Percentiles rank a stretch among this genome's conserved stretches.
Conservation (phyloP, 2,113 vertebrate genomes). For the Brachyistius frenatus region DNA sequence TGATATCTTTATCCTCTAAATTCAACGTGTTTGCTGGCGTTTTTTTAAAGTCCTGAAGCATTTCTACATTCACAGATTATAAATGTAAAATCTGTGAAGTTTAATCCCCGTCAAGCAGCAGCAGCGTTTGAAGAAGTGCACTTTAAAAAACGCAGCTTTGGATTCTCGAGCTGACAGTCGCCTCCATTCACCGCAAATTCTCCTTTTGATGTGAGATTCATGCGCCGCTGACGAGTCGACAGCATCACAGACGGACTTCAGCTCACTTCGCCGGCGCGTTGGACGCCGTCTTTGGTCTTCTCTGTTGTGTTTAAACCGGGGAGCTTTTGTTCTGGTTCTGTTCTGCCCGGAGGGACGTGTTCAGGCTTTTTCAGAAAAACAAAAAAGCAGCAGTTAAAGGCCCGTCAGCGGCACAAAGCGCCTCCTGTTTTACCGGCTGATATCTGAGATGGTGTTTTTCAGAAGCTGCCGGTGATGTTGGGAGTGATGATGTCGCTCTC, state of each 20-base stretch:
- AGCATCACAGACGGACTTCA: background rate
- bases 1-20: background rate
- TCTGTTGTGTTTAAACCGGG: slow-evolving; percentile 20
- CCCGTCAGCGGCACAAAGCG: no score
- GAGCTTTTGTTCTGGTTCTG: slow-evolving; percentile 28
- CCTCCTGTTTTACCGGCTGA: background rate
- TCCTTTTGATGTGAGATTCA: slow-evolving; percentile 48
- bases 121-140: slow-evolving; percentile 53
- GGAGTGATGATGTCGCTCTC: background rate
- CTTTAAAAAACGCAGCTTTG: slow-evolving; percentile 31
- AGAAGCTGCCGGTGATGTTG: background rate
- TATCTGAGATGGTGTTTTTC: slow-evolving; percentile 25
- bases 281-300: no score
- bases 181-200: slow-evolving; percentile 2
- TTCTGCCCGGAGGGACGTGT: background rate
- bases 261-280: no score
- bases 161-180: no score
- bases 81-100: slow-evolving; percentile 31
- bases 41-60: slow-evolving; percentile 1
- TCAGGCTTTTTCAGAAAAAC: background rate
- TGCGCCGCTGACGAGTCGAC: slow-evolving; percentile 32
- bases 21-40: background rate
- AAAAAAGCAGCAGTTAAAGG: no score
- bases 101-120: slow-evolving; percentile 35
- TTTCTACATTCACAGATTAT: slow-evolving; percentile 38